These are phyloP conservation scores for Echiichthys vipera DNA, from an alignment of 2,797 vertebrate genomes.

Conservation along the genomic window DNA sequence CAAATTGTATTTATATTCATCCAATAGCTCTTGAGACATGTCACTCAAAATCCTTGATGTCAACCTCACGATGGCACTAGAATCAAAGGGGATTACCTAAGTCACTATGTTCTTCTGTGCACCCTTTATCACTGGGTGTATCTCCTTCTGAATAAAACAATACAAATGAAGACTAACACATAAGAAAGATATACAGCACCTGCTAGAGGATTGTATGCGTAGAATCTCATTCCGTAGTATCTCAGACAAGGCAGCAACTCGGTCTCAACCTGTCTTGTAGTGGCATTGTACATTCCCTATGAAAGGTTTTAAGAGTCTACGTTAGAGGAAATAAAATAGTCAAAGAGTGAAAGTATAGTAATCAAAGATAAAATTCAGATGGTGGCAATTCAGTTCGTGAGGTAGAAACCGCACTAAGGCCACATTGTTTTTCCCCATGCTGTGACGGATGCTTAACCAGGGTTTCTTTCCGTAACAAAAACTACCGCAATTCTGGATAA, in stretches of 20 bases:
- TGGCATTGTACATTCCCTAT: slow-evolving; percentile 98
- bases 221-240: slow-evolving; percentile 90
- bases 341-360: background rate
- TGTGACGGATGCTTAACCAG: background rate
- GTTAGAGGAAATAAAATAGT: background rate
- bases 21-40: background rate
- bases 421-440: background rate
- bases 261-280: slow-evolving; percentile 91
- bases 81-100: no score
- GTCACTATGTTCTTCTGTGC: no score
- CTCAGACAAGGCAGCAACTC: slow-evolving; percentile 94
- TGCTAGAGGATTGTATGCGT: slow-evolving; percentile 95
- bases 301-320: background rate
- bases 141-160: slow-evolving; percentile 1
- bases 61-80: no score
- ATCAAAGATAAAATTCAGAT: background rate
- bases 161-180: background rate
- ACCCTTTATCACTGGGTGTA: background rate
- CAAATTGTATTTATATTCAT: background rate
- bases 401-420: no score
- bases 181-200: slow-evolving; percentile 77
- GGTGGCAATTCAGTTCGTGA: no score
- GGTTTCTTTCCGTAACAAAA: background rate
- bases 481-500: background rate
- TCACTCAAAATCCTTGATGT: background rate